These are phyloP conservation scores for Scylla paramamosain DNA, from an alignment of 1,140 invertebrate species.

Conservation along the genomic window DNA sequence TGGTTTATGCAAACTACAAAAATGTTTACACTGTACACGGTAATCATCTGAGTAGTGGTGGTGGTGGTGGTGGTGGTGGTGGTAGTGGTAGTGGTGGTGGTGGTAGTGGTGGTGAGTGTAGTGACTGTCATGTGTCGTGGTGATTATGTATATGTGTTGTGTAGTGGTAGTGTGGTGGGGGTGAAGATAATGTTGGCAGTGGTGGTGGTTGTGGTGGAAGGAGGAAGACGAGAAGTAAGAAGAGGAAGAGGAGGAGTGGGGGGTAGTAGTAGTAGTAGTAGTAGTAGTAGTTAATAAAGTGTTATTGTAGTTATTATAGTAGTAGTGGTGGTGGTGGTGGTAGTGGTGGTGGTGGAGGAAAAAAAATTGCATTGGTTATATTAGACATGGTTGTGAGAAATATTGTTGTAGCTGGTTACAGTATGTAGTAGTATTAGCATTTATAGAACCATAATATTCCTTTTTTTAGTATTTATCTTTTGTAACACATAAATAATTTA, in stretches of 20 bases:
- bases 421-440: neutral
- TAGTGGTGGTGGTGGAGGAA: neutral
- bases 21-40: neutral
- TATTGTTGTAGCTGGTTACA: neutral
- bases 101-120: neutral
- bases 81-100: neutral
- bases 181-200: no score
- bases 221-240: no score
- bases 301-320: neutral
- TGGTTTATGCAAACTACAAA: constrained; percentile 3
- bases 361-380: neutral
- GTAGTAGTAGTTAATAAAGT: neutral
- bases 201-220: no score
- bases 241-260: no score
- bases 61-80: constrained; percentile 7
- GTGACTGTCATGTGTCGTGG: no score
- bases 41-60: neutral
- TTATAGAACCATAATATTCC: neutral
- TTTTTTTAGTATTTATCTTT: neutral
- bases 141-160: no score
- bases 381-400: neutral
- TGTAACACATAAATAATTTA: constrained; percentile 16
- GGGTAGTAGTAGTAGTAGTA: no score
- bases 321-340: neutral
- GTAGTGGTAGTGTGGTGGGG: no score